phyloP scores from a whole-genome alignment of 2,113 vertebrate genomes.

The Bolborhynchus lineola region DNA sequence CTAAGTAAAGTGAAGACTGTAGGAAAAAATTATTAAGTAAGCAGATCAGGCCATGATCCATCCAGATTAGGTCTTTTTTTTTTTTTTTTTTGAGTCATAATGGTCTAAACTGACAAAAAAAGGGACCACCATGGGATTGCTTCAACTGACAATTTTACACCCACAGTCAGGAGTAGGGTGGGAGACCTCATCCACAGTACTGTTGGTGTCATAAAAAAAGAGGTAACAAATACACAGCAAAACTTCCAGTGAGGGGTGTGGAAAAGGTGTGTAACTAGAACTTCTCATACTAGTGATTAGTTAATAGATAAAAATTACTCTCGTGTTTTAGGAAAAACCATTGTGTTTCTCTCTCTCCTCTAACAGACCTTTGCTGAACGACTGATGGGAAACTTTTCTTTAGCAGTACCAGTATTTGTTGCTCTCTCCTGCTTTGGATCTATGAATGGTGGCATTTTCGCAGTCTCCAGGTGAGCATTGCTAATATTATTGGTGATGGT shows the following conservation, averaged over 20 bases:
- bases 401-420: conserved; percentile 89
- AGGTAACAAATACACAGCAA: neutral
- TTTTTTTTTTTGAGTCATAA: neutral
- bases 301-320: neutral
- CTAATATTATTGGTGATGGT: neutral
- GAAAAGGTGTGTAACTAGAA: neutral
- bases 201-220: neutral
- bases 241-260: neutral
- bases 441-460: conserved; percentile 92
- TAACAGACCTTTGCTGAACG: conserved; percentile 90
- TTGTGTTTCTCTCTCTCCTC: neutral
- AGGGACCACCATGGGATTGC: neutral
- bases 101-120: neutral
- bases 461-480: conserved; percentile 87
- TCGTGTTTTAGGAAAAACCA: neutral
- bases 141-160: neutral
- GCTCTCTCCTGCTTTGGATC: conserved; percentile 94
- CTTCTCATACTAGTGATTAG: neutral
- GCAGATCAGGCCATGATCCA: neutral
- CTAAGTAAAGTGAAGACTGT: neutral
- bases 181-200: neutral
- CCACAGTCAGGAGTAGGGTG: neutral
- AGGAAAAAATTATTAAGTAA: neutral
- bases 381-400: conserved; percentile 87
- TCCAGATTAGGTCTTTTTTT: neutral